Conservation (phyloP, 2,888 invertebrate species). For the Copidosoma aretas region DNA sequence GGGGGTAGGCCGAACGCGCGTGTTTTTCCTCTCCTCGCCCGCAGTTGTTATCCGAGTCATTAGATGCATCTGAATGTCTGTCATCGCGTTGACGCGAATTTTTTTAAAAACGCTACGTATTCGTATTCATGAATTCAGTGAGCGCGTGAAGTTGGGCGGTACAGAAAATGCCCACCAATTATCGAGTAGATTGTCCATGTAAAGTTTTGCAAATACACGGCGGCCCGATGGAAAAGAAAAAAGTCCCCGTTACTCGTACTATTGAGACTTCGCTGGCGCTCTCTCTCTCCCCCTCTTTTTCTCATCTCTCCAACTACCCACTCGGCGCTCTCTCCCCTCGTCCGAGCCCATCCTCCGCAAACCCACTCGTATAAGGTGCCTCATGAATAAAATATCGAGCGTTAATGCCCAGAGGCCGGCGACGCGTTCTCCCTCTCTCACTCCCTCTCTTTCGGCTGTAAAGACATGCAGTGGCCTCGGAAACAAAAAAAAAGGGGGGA, state of each 20-base stretch:
- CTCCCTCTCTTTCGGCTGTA: too few relatives aligned
- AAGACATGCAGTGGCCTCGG: too few relatives aligned
- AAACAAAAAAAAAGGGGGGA: too few relatives aligned
- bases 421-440: constrained; percentile 56
- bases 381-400: constrained; percentile 62
- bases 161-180: neutral
- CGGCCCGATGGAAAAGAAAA: constrained; percentile 11
- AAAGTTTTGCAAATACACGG: constrained; percentile 4
- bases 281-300: constrained; percentile 7
- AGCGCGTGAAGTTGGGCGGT: too few relatives aligned
- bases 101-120: too few relatives aligned
- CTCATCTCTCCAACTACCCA: neutral
- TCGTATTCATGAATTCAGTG: too few relatives aligned
- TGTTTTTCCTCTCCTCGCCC: neutral
- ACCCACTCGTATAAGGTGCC: constrained; percentile 53
- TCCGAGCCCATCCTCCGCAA: neutral
- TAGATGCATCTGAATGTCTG: too few relatives aligned
- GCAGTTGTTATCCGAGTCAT: too few relatives aligned
- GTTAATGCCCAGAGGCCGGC: constrained; percentile 60
- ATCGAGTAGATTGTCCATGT: neutral
- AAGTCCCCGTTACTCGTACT: constrained; percentile 8
- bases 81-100: too few relatives aligned
- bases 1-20: constrained; percentile 37
- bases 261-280: constrained; percentile 1
- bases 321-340: neutral